Base-by-base conservation (phyloP, 53 echinoderm and acorn worm genomes). In the Glandiceps talaboti region DNA sequence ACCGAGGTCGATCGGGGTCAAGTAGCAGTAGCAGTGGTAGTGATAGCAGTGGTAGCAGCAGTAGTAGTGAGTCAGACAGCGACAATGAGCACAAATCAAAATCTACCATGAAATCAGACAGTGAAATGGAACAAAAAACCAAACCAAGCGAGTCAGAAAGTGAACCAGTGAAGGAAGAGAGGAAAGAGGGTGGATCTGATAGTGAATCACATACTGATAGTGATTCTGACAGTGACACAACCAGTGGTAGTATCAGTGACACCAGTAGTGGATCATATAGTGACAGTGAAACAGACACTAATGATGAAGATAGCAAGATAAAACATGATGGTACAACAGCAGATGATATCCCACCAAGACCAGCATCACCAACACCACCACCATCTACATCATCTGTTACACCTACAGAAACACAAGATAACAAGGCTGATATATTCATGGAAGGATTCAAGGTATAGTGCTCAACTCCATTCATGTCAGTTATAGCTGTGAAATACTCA, bases 391-490 rank as follows among this genome's bases (percentile, higher is more conserved):
- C 84, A 0, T 85, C 85, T 14, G 77, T 79, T 30, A 80, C 20
- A 79, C n/a, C n/a, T n/a, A 29, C 79, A 83, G 87, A 77, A 73
- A 31, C n/a, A 30, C 74, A 79, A 29, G 85, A 79, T 76, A 79
- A 80, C 27, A 82, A 77, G 25, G 73, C 33, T 0, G 79, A 81
- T 75, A 82, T 85, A 25, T 91, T 81, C 77, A 87, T 94, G 82
- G 73, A 73, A 75, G 91, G 94, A 32, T 94, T 87, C 73, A 76
- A 85, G 90, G 94, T 94, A 80, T 88, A 74, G n/a, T n/a, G n/a
- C n/a, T n/a, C n/a, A n/a, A n/a, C n/a, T n/a, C n/a, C n/a, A n/a
- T n/a, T n/a, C n/a, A n/a, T n/a, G n/a, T n/a, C n/a, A n/a, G n/a
- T n/a, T n/a, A n/a, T n/a, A n/a, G n/a, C n/a, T n/a, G n/a, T n/a